These are phyloP conservation scores for Tetranychus piercei DNA, from an alignment of 2,888 invertebrate species.

Conservation along the genomic window DNA sequence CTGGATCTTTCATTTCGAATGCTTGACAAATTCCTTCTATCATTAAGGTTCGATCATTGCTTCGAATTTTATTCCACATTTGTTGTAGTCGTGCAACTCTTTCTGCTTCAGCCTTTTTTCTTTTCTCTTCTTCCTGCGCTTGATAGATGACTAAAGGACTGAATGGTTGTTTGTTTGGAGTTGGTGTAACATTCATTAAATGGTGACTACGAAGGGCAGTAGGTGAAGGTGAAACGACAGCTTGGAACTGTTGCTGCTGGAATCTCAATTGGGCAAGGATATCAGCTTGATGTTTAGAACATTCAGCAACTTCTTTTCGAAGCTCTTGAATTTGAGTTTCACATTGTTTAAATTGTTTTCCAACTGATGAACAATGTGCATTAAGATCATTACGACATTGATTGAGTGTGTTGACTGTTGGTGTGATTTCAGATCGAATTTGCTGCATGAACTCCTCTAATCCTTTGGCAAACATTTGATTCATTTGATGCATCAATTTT, in stretches of 20 bases:
- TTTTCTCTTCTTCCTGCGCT: neutral
- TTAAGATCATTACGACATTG: neutral
- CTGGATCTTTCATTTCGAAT: constrained; percentile 11
- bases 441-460: constrained; percentile 14
- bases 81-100: neutral
- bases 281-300: neutral
- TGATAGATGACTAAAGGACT: neutral
- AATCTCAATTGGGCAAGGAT: neutral
- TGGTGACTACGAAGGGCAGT: neutral
- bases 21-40: constrained; percentile 12
- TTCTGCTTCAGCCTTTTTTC: constrained; percentile 1
- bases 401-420: constrained; percentile 5
- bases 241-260: constrained; percentile 1
- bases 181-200: neutral
- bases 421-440: constrained; percentile 11
- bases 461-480: constrained; percentile 16
- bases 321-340: constrained; percentile 8
- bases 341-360: constrained; percentile 10
- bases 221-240: neutral
- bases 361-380: neutral
- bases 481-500: constrained; percentile 19
- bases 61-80: constrained; percentile 5
- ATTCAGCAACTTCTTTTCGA: constrained; percentile 1
- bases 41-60: neutral
- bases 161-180: neutral